phyloP scores from a whole-genome alignment of 2,888 invertebrate species.

The Ernsta delagoae region DNA sequence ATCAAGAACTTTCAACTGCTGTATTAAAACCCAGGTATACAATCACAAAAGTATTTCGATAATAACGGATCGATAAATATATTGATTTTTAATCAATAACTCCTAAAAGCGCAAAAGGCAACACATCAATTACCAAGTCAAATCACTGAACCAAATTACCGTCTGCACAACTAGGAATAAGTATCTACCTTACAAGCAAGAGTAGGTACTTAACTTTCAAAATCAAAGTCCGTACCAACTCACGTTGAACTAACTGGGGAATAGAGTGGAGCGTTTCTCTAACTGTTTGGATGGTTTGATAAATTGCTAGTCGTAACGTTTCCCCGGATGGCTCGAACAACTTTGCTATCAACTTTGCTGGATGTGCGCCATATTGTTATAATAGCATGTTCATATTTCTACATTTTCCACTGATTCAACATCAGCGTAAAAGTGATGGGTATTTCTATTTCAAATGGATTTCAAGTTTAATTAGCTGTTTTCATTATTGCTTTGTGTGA shows the following conservation, averaged over 20 bases:
- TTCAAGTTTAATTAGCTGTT: not conserved
- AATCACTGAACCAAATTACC: too few relatives aligned
- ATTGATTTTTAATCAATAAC: too few relatives aligned
- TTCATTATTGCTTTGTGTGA: not conserved
- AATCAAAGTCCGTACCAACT: conserved; percentile 10
- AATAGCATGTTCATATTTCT: not conserved
- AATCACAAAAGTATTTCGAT: too few relatives aligned
- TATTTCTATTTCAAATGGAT: not conserved
- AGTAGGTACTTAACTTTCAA: not conserved
- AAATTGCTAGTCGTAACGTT: conserved; percentile 5
- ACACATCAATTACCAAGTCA: too few relatives aligned
- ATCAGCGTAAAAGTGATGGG: not conserved
- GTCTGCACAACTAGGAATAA: too few relatives aligned
- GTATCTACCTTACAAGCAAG: too few relatives aligned
- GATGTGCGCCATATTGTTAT: not conserved
- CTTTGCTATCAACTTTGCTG: conserved; percentile 4
- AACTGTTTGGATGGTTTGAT: conserved; percentile 1
- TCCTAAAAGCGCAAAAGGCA: too few relatives aligned
- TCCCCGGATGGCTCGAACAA: not conserved
- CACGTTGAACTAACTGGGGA: not conserved
- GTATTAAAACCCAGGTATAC: not conserved
- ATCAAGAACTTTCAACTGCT: not conserved
- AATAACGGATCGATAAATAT: too few relatives aligned
- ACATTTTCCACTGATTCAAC: not conserved
- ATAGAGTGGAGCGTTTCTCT: not conserved